Conservation (phyloP, 1,140 invertebrate species). For the Macrosteles quadrilineatus region DNA sequence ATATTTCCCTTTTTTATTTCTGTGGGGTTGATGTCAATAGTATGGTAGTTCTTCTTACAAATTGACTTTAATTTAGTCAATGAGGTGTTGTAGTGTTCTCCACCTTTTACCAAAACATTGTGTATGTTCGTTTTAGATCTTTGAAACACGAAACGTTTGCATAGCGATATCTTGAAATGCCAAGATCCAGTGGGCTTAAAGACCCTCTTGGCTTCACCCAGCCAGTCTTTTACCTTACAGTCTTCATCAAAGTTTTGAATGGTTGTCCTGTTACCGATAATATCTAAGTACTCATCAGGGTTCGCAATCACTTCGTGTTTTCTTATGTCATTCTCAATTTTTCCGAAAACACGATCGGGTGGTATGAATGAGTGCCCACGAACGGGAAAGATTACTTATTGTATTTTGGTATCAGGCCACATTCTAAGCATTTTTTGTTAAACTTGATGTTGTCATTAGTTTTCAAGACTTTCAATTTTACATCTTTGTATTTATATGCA, state of each 20-base stretch:
- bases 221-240: background rate
- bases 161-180: background rate
- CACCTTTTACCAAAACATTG: background rate
- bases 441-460: too few relatives aligned
- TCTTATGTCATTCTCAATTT: too few relatives aligned
- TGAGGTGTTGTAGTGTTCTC: too few relatives aligned
- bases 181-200: background rate
- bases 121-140: background rate
- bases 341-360: background rate
- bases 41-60: too few relatives aligned
- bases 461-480: too few relatives aligned
- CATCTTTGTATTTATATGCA: too few relatives aligned
- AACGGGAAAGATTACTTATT: too few relatives aligned
- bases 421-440: too few relatives aligned
- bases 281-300: background rate
- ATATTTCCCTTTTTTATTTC: too few relatives aligned
- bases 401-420: too few relatives aligned
- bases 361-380: background rate
- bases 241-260: background rate
- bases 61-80: too few relatives aligned
- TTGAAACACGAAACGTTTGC: background rate
- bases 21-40: too few relatives aligned
- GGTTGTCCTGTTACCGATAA: background rate
- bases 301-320: background rate
- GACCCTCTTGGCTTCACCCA: background rate